A percentile compares a stretch with the other conserved stretches of the same genome.
Conservation (phyloP, 2,113 vertebrate genomes). For the Gymnorhina tibicen region DNA sequence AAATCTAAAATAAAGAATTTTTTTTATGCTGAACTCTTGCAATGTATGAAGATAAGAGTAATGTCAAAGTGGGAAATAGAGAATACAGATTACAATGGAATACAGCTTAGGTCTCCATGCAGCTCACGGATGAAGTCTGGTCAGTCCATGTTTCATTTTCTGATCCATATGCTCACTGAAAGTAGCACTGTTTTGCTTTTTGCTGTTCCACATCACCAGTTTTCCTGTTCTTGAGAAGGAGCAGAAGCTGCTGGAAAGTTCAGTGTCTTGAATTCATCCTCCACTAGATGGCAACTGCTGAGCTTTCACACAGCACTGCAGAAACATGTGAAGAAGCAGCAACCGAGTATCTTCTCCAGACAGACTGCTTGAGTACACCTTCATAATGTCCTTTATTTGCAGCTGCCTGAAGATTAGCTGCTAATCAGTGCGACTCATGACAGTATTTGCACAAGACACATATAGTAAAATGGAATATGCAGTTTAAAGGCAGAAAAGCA, state of each 20-base stretch:
- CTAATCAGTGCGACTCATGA: background rate
- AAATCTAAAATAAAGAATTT: background rate
- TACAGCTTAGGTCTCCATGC: background rate
- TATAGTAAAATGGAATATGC: background rate
- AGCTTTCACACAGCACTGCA: background rate
- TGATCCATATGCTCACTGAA: background rate
- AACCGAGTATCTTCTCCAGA: background rate
- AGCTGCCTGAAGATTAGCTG: background rate
- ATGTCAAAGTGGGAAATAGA: background rate
- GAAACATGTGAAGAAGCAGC: background rate
- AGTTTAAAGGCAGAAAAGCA: background rate
- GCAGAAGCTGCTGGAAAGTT: background rate
- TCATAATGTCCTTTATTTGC: background rate
- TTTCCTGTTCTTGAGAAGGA: background rate
- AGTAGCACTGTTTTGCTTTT: background rate
- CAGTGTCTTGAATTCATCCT: background rate
- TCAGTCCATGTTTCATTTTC: background rate
- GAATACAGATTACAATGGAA: background rate
- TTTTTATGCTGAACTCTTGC: background rate
- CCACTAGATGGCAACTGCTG: slow-evolving; percentile 75
- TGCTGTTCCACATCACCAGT: background rate
- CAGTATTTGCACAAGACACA: background rate
- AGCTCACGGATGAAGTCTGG: background rate
- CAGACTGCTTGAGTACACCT: background rate
- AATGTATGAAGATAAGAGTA: background rate